Evolutionary conservation across 2,113 vertebrate genomes (phyloP).

Genomic region (Peromyscus maniculatus): DNA sequence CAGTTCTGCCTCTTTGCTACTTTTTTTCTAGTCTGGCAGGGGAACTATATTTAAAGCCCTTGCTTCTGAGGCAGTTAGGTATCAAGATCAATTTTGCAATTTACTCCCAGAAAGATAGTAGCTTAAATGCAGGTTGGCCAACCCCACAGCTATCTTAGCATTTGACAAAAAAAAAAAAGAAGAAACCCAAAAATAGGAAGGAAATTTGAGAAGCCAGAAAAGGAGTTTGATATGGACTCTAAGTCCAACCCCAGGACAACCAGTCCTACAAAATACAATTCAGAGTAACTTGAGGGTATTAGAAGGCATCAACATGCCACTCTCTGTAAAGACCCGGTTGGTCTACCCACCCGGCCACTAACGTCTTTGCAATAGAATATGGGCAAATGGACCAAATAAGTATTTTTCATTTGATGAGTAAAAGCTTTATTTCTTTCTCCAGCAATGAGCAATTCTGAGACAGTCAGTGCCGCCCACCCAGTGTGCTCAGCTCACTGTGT

Average conservation of each 20-base stretch:
- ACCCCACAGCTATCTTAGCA: background rate
- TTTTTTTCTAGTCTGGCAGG: conserved; percentile 14
- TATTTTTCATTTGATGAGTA: background rate
- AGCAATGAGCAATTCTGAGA: background rate
- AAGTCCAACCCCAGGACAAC: background rate
- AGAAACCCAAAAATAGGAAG: conserved; percentile 53
- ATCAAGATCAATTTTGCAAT: conserved; percentile 66
- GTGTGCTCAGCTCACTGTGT: background rate
- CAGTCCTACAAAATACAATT: background rate
- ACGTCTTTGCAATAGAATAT: background rate
- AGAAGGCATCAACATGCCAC: background rate
- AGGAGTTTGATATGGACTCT: background rate
- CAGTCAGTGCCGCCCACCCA: background rate
- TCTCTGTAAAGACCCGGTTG: background rate
- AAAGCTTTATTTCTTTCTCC: background rate
- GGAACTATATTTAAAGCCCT: conserved; percentile 42
- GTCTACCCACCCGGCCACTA: background rate
- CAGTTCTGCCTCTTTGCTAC: background rate
- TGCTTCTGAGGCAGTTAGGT: conserved; percentile 44
- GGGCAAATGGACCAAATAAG: background rate
- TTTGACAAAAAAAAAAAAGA: conserved; percentile 11
- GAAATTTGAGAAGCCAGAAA: conserved; percentile 11
- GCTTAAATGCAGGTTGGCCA: conserved; percentile 23
- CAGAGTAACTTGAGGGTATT: background rate
- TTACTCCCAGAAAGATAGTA: conserved; percentile 50